phyloP scores from a whole-genome alignment of 92 coral and sea anemone species.

The Paragorgia papillata region DNA sequence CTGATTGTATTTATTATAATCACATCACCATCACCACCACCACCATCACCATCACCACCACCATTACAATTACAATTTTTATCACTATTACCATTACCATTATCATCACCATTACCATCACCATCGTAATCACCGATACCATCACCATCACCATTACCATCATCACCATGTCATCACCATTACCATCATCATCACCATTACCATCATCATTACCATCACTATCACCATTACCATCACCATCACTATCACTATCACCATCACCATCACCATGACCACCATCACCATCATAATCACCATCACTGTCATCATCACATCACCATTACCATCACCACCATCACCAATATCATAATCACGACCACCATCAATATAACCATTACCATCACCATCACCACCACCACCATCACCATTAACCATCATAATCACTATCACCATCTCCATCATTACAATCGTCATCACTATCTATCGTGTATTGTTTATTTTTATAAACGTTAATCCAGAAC shows the following conservation, averaged over 20 bases:
- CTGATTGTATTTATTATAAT: background rate
- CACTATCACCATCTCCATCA: too few species aligned
- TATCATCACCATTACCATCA: background rate
- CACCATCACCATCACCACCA: background rate
- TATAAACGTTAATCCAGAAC: too few species aligned
- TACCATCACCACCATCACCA: too few species aligned
- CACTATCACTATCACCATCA: background rate
- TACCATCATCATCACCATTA: background rate
- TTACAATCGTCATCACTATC: too few species aligned
- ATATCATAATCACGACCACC: background rate
- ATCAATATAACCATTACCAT: background rate
- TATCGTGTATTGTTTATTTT: too few species aligned
- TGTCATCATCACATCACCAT: too few species aligned
- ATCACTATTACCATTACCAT: background rate
- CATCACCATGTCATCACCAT: background rate
- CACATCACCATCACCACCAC: background rate
- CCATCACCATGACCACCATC: background rate
- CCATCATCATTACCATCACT: background rate
- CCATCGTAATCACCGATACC: background rate
- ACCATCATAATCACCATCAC: too few species aligned
- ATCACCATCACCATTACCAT: too few species aligned
- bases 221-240: background rate
- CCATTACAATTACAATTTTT: background rate
- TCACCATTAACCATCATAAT: too few species aligned
- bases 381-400: too few species aligned